Evolutionary conservation across 2,113 vertebrate genomes (phyloP), one percentile per base, ranked within the genome.

Genomic region (Carlito syrichta): DNA sequence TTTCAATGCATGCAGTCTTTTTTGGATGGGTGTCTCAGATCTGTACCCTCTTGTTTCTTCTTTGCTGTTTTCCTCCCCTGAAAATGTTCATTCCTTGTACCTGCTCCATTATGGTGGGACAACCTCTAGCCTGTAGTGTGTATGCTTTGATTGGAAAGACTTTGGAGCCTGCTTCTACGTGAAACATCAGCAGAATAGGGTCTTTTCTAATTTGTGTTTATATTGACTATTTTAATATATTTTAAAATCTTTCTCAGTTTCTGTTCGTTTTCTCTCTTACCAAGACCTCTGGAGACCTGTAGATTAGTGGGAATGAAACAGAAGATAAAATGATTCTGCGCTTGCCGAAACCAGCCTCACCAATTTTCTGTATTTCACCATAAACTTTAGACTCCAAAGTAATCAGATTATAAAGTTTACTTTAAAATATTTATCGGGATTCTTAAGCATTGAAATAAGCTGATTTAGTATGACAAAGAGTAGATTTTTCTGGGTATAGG

Each of bases 1-100:
- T 43, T 54, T 14, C 27, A 7, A 10, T 58, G 5, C 7, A 8
- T 3, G 11, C 3, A 27, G 4, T 5, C 19, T 3, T 17, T 66
- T 9, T 35, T 14, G 14, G 27, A 6, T 25, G 38, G 0, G 3
- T 58, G 1, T 43, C 66, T 50, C n/a, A 2, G 23, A 11, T 66
- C 22, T 16, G 38, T 27, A 19, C 27, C 66, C 35, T 54, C 5
- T 56, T 62, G 40, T 19, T 6, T 52, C 19, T 87, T 9, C 43
- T 56, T 35, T 17, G 3, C 8, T 40, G 3, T 20, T 35, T 16
- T 86, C 45, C 1, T 5, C 11, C 38, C 17, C n/a, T 11, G 14
- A 11, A 35, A 35, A 25, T n/a, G 32, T 79, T 63, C 8, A 35
- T 4, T 84, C 27, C 10, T 50, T 50, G 16, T 2, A 8, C 27